Base-by-base conservation (phyloP, 2,888 invertebrate genomes). In the Diploptera punctata region DNA sequence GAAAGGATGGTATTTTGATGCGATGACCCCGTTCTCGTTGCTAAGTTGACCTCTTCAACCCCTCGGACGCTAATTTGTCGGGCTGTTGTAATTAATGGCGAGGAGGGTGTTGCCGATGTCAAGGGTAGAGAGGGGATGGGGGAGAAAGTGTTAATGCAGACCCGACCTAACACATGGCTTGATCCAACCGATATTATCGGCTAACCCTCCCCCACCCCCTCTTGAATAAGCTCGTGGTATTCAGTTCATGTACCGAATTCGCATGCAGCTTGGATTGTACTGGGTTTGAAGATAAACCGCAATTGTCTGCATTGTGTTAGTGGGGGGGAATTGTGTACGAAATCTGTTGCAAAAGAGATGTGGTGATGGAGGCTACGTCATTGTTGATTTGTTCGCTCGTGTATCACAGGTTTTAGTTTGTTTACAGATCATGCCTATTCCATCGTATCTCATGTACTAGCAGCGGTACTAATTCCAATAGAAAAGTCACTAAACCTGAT, bases 71-170 rank as follows among this genome's bases (percentile, higher is more conserved):
- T 43, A 69, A 69, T 69, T 69, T 69, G 69, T 69, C 69, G 38
- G 57, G 57, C 18, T 33, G n/a, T 44, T 26, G 69, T 69, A 69
- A 69, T 69, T 69, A 69, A 69, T 69, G 69, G 68, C n/a, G n/a
- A n/a, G n/a, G n/a, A n/a, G n/a, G n/a, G 54, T 21, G 31, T 65
- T 43, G 65, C 24, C n/a, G 38, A 21, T 65, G 65, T 65, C 44
- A 44, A 44, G 65, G 65, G 44, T 65, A 44, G 57, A 33, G 13
- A 29, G 49, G 52, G 16, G 67, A 19, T 16, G 10, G 49, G 47
- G 52, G 38, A 24, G 49, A 31, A 10, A 52, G 29, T 47, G 67
- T 67, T 67, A 52, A 52, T 47, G 21, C 67, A 31, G 18, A 44
- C 67, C 24, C 31, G 21, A 24, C 67, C 29, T 29, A 67, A 43